Base-by-base conservation (phyloP, 2,888 invertebrate genomes). In the Oxyscelio sp. region DNA sequence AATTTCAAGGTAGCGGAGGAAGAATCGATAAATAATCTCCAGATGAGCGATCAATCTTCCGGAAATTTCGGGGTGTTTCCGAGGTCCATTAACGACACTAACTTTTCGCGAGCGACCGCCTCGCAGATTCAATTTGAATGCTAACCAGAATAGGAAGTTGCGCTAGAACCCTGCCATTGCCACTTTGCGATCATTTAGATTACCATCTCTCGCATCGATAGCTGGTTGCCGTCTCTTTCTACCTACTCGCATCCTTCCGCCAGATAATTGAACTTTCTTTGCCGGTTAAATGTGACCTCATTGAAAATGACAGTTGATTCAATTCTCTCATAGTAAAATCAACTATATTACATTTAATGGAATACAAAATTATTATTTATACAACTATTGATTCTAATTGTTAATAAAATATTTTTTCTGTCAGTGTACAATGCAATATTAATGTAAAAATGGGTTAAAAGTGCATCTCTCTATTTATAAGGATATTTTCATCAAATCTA, bases 101-200 rank as follows among this genome's bases (percentile, higher is more conserved):
- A 93, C 93, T 93, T 91, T 91, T 92, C 92, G 90, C 91, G 90
- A 91, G 89, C 89, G 89, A 89, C 91, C 91, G 89, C 90, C 91
- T 4, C 90, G 91, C 91, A 91, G 92, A 93, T 93, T 93, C 92
- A 92, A 94, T 94, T 93, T 93, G 91, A 93, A 93, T 93, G 92
- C 92, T 93, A 93, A 93, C 92, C 92, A 93, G 92, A 93, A 90
- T 90, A 90, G 91, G 92, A 92, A 92, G 92, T 92, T 90, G 89
- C 91, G 89, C 87, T 90, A 87, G 85, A 90, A 48, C 87, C 90
- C 91, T 88, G 92, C 92, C 92, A 92, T 92, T 92, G 93, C 92
- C 92, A 92, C 93, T 93, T 93, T 92, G 90, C 90, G 90, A 92
- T 93, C 93, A 91, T 92, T 92, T 92, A 93, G 92, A 92, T 93